A percentile compares a stretch with the other conserved stretches of the same genome.
Evolutionary conservation across 2,888 invertebrate species (phyloP).

Genomic region (Galerucella pusilla): DNA sequence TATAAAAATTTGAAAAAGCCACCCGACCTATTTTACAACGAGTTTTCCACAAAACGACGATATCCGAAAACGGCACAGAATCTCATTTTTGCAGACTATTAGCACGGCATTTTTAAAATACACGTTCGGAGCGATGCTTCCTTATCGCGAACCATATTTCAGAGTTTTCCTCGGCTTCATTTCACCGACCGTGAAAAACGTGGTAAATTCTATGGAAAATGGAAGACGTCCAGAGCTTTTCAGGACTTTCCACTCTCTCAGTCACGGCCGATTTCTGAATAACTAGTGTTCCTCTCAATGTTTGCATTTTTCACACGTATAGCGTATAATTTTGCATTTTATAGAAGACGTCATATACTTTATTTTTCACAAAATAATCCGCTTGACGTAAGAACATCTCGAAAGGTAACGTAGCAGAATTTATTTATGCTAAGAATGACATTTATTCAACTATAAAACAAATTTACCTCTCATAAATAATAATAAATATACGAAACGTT

Average conservation of each 20-base stretch:
- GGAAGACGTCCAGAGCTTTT: slow-evolving; percentile 40
- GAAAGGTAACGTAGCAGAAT: no score
- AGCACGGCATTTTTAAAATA: slow-evolving; percentile 29
- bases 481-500: no score
- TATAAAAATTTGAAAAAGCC: no score
- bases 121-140: slow-evolving; percentile 21
- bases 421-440: no score
- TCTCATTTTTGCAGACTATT: slow-evolving; percentile 29
- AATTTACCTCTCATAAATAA: no score
- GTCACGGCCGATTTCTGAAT: slow-evolving; percentile 49
- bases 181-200: slow-evolving; percentile 23
- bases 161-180: slow-evolving; percentile 13
- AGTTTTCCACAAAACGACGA: slow-evolving; percentile 9
- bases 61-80: slow-evolving; percentile 18
- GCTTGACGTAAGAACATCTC: not conserved
- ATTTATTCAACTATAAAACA: no score
- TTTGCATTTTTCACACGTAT: slow-evolving; percentile 49
- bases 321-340: slow-evolving; percentile 41
- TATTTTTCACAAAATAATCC: slow-evolving; percentile 20
- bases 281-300: slow-evolving; percentile 47
- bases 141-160: slow-evolving; percentile 40
- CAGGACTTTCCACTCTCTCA: slow-evolving; percentile 38
- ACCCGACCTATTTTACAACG: slow-evolving; percentile 1
- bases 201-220: slow-evolving; percentile 28
- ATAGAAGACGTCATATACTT: slow-evolving; percentile 34